A percentile compares a stretch with the other conserved stretches of the same genome.
Evolutionary conservation across 2,113 vertebrate species (phyloP).

Genomic region (Seriola quinqueradiata): DNA sequence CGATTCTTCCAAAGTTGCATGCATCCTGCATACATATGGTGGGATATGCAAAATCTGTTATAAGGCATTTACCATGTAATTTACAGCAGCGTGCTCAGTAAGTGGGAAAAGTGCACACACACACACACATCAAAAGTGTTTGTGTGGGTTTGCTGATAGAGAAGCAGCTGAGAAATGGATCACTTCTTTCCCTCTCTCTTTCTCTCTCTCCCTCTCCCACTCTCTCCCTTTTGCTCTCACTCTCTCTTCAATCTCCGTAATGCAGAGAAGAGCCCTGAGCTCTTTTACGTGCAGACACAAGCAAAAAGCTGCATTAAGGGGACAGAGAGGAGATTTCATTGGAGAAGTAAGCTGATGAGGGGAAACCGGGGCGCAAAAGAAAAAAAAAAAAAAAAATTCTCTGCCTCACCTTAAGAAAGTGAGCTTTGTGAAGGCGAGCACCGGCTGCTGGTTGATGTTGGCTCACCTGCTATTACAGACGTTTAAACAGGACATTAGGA

Average conservation of each 20-base stretch:
- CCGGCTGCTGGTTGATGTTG: constrained; percentile 15
- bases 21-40: not conserved
- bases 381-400: constrained; percentile 29
- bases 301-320: constrained; percentile 75
- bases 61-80: constrained; percentile 33
- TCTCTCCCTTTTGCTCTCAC: not conserved
- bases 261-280: constrained; percentile 71
- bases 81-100: constrained; percentile 21
- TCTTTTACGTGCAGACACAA: constrained; percentile 76
- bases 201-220: not conserved
- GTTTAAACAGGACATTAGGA: constrained; percentile 16
- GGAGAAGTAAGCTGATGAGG: constrained; percentile 61
- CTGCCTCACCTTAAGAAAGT: constrained; percentile 44
- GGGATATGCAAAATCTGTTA: constrained; percentile 10
- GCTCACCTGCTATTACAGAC: constrained; percentile 22
- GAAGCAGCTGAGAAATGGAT: constrained; percentile 52
- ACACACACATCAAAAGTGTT: constrained; percentile 30
- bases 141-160: constrained; percentile 49
- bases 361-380: constrained; percentile 22
- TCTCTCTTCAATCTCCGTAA: constrained; percentile 63
- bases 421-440: constrained; percentile 21
- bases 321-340: constrained; percentile 65
- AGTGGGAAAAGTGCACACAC: constrained; percentile 31
- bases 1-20: not conserved
- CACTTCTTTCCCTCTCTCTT: constrained; percentile 18